Evolutionary conservation across 2,797 vertebrate species (phyloP), one percentile per base, ranked within the genome.

Genomic region (Clarias pachynema): DNA sequence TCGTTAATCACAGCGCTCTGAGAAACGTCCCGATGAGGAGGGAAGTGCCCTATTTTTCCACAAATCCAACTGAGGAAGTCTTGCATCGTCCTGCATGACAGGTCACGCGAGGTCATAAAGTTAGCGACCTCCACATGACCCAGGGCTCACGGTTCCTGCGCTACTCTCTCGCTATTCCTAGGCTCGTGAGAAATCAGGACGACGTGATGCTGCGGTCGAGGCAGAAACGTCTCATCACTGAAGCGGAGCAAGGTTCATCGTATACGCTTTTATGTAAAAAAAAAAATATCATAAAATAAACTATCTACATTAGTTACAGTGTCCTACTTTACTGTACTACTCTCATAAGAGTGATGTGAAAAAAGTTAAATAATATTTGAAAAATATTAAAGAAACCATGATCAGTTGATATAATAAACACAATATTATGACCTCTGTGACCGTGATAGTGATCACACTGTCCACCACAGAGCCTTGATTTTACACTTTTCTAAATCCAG

Each of bases 31-130:
- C 37, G 37, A 60, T 66, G 77, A 37, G 60, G 75, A 75, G 72
- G 70, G 85, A 86, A 86, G 79, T 77, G 49, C 78, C 63, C 77
- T 74, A 70, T 87, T 86, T 53, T 89, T 86, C 87, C 87, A 90
- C 82, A 85, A 87, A 88, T 85, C 85, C 73, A 84, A 73, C 44
- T 26, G 59, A 84, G 85, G 84, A 86, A 86, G 82, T 57, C 37
- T 56, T 77, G 70, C 63, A 84, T 89, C 78, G 84, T 77, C 84
- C 53, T 83, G 83, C 24, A 79, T 31, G 62, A 82, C 65, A 34
- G 84, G 84, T 88, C 85, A 86, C 29, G 49, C 53, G 15, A 44
- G 62, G 57, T 81, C 79, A 81, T 16, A 59, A 66, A 72, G 81
- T 74, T 73, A 56, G 24, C 56, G 59, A 75, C 72, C 87, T 75